These are phyloP conservation scores for Euplexia lucipara DNA, from an alignment of 2,888 invertebrate genomes.

Conservation along the genomic window DNA sequence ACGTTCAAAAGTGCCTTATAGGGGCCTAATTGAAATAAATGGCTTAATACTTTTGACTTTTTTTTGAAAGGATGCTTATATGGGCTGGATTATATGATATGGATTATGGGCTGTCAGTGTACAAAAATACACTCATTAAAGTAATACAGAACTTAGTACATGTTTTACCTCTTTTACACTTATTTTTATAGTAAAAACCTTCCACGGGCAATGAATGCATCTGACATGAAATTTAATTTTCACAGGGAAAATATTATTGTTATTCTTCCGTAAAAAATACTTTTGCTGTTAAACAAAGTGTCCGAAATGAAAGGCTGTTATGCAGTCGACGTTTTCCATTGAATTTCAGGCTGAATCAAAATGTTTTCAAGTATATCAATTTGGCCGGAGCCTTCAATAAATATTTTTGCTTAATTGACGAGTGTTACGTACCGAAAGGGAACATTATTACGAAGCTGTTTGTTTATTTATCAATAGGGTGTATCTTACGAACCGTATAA, in stretches of 20 bases:
- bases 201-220: background rate
- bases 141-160: background rate
- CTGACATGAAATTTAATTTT: background rate
- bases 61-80: too few relatives aligned
- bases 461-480: too few relatives aligned
- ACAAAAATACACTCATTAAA: too few relatives aligned
- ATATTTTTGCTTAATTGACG: constrained; percentile 5
- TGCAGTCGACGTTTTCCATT: constrained; percentile 17
- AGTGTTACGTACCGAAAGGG: too few relatives aligned
- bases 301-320: constrained; percentile 7
- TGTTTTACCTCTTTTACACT: too few relatives aligned
- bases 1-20: too few relatives aligned
- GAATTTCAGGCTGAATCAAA: constrained; percentile 28
- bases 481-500: too few relatives aligned
- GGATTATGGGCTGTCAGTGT: background rate
- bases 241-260: background rate
- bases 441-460: too few relatives aligned
- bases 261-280: constrained; percentile 15
- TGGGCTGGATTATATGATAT: too few relatives aligned
- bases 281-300: constrained; percentile 12
- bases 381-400: constrained; percentile 4
- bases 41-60: too few relatives aligned
- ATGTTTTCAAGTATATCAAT: constrained; percentile 21
- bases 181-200: too few relatives aligned
- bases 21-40: too few relatives aligned